Percentiles rank a stretch among this genome's conserved stretches.
Conservation (phyloP, 2,888 invertebrate species). For the Ectemnius lituratus region DNA sequence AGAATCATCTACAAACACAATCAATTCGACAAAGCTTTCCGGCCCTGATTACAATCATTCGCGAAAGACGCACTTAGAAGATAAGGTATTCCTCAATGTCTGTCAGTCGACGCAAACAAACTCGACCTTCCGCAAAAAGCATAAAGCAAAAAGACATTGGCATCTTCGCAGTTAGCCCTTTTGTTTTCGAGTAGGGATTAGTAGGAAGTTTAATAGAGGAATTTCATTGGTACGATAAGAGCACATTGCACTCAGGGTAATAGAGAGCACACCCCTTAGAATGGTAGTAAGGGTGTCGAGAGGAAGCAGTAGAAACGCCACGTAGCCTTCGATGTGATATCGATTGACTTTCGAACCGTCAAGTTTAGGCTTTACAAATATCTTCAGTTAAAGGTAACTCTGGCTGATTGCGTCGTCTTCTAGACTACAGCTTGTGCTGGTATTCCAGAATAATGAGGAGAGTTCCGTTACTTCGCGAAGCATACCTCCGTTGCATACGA, state of each 20-base stretch:
- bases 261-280: not conserved
- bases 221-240: not conserved
- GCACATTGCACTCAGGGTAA: not conserved
- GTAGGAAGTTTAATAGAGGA: not conserved
- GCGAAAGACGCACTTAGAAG: not conserved
- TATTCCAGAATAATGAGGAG: not conserved
- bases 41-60: too few species aligned
- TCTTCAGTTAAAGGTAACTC: constrained; percentile 26
- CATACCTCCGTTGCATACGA: too few species aligned
- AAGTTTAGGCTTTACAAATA: constrained; percentile 45
- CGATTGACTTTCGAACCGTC: constrained; percentile 17
- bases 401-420: constrained; percentile 30
- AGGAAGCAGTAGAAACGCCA: constrained; percentile 22
- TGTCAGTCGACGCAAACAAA: constrained; percentile 21
- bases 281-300: constrained; percentile 10
- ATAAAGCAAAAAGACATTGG: too few species aligned
- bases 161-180: too few species aligned
- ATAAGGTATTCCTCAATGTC: constrained; percentile 22
- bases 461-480: constrained; percentile 14
- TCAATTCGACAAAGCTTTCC: too few species aligned
- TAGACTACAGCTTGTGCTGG: not conserved
- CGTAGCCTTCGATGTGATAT: constrained; percentile 28
- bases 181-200: too few species aligned
- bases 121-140: too few species aligned
- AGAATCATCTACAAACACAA: too few species aligned